Evolutionary conservation across 1,140 invertebrate species (phyloP).

Genomic region (Cydia splendana): DNA sequence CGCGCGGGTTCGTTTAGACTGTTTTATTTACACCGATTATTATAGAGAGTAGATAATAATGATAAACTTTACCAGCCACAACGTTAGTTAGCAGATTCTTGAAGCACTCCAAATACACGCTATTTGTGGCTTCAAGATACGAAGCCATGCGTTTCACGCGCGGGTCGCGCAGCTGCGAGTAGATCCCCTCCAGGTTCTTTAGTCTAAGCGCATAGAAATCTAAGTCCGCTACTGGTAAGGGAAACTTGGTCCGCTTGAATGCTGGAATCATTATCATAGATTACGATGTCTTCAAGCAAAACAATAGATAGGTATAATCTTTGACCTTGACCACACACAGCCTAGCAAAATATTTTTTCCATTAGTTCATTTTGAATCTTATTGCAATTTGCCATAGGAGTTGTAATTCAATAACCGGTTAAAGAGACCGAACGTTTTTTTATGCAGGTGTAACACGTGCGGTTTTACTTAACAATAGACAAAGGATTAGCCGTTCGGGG

Average conservation of each 20-base stretch:
- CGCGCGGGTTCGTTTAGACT: slow-evolving; percentile 85
- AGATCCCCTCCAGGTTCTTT: slow-evolving; percentile 90
- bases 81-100: slow-evolving; percentile 84
- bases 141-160: slow-evolving; percentile 90
- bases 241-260: slow-evolving; percentile 82
- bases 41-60: too few species aligned
- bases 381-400: too few species aligned
- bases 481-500: too few species aligned
- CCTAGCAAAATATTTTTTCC: too few species aligned
- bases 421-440: too few species aligned
- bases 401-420: too few species aligned
- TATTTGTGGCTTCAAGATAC: slow-evolving; percentile 86
- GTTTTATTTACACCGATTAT: too few species aligned
- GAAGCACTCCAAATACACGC: slow-evolving; percentile 87
- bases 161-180: slow-evolving; percentile 88
- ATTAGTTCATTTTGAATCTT: too few species aligned
- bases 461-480: too few species aligned
- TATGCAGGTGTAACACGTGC: too few species aligned
- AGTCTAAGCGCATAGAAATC: slow-evolving; percentile 85
- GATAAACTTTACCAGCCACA: slow-evolving; percentile 21
- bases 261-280: slow-evolving; percentile 50
- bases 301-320: too few species aligned
- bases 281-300: background rate
- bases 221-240: slow-evolving; percentile 86
- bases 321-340: too few species aligned